A percentile compares a stretch with the other conserved stretches of the same genome.
These are phyloP conservation scores for Caretta caretta DNA, from an alignment of 2,113 vertebrate species.

Conservation along the genomic window DNA sequence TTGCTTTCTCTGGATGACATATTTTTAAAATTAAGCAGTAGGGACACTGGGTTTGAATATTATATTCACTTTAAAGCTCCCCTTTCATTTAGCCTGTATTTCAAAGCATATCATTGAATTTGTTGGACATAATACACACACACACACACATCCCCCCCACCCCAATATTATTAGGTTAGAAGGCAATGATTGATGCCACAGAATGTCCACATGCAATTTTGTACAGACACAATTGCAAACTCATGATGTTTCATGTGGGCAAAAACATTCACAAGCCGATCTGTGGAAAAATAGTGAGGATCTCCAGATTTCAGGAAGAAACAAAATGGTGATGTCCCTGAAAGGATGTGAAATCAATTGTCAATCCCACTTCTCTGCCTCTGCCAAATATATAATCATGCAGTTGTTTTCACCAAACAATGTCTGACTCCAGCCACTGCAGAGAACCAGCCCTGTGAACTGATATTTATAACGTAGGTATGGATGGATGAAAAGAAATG, in stretches of 20 bases:
- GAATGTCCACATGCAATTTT: not conserved
- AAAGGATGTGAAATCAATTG: constrained; percentile 19
- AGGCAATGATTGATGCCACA: not conserved
- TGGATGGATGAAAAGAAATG: not conserved
- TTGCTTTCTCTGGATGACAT: not conserved
- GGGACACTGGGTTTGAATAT: rapidly evolving
- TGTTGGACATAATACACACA: not conserved
- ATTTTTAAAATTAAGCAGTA: not conserved
- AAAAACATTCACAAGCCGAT: not conserved
- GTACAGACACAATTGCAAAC: not conserved
- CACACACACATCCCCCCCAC: not conserved
- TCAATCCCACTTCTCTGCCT: constrained; percentile 16
- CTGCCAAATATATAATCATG: constrained; percentile 16
- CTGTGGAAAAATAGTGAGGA: not conserved
- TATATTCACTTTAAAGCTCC: not conserved
- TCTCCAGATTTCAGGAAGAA: not conserved
- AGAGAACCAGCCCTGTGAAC: not conserved
- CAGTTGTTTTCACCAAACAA: constrained; percentile 20
- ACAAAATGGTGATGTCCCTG: not conserved
- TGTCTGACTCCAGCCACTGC: constrained; percentile 11
- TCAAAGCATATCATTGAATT: not conserved
- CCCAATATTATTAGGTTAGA: not conserved
- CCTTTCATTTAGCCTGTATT: not conserved
- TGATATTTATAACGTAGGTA: constrained; percentile 16
- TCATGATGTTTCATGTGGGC: not conserved